Evolutionary conservation across 64 coral and sea anemone genomes (phyloP).

Genomic region (Pocillopora verrucosa): DNA sequence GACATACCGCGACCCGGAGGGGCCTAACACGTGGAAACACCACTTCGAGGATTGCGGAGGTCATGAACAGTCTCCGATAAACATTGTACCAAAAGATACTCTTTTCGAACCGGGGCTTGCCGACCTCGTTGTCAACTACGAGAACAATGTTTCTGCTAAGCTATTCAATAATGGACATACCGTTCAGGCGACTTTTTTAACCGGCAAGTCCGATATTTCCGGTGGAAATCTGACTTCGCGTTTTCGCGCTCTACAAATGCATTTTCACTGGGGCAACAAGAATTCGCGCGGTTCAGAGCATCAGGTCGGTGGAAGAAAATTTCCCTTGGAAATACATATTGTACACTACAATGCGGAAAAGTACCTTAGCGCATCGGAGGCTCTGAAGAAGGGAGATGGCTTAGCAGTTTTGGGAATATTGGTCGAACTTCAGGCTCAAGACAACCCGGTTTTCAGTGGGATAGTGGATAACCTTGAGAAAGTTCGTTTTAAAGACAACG

Average conservation of each 20-base stretch:
- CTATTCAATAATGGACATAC: conserved; percentile 75
- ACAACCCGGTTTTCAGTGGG: conserved; percentile 42
- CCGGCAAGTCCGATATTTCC: conserved; percentile 44
- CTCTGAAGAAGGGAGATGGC: conserved; percentile 30
- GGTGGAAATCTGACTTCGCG: conserved; percentile 50
- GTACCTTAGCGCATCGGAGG: conserved; percentile 5
- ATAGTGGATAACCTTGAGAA: conserved; percentile 48
- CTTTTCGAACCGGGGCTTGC: conserved; percentile 50
- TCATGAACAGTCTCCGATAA: conserved; percentile 62
- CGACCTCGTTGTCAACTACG: conserved; percentile 51
- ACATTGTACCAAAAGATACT: conserved; percentile 59
- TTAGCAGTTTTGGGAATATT: conserved; percentile 55
- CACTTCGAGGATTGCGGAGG: conserved; percentile 60
- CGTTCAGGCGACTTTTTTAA: conserved; percentile 46
- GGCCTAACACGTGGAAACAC: conserved; percentile 62
- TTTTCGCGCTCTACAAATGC: conserved; percentile 48
- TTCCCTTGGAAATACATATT: conserved; percentile 81
- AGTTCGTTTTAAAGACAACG: conserved; percentile 38
- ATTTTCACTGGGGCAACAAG: conserved; percentile 81
- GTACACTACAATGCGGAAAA: conserved; percentile 68
- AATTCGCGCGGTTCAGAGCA: conserved; percentile 75
- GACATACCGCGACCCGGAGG: conserved; percentile 46
- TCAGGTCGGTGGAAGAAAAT: conserved; percentile 54
- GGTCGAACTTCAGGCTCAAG: neutral
- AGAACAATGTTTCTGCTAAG: conserved; percentile 3